Evolutionary conservation across 2,888 invertebrate genomes (phyloP).

Genomic region (Galeopsomyia nigrocyanea): DNA sequence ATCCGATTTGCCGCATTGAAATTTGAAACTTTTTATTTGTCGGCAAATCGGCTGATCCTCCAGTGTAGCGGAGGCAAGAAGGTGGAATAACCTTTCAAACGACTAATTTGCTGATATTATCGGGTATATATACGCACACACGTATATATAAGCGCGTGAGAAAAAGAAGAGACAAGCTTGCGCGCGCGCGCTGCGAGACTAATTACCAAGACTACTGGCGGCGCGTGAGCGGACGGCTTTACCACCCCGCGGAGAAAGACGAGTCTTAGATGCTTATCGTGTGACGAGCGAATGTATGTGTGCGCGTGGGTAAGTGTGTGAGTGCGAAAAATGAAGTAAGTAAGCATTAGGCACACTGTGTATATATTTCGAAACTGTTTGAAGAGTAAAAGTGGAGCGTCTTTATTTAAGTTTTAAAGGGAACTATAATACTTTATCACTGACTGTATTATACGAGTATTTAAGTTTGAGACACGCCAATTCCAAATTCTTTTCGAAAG

Average conservation of each 20-base stretch:
- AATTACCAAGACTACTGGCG: constrained; percentile 2
- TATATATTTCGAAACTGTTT: no score
- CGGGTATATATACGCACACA: background rate
- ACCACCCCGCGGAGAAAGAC: background rate
- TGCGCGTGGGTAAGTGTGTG: background rate
- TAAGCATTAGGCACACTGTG: background rate
- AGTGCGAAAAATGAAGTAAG: background rate
- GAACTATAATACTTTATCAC: no score
- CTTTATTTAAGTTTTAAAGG: no score
- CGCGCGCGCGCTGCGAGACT: background rate
- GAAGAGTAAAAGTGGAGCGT: no score
- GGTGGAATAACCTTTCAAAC: background rate
- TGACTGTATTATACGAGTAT: no score
- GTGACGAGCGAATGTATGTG: background rate
- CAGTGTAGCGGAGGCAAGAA: no score
- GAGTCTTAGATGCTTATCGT: constrained; percentile 28
- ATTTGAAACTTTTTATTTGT: no score
- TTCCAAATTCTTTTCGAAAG: no score
- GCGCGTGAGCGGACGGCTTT: background rate
- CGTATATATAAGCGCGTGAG: background rate
- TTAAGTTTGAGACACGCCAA: no score
- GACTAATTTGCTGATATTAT: constrained; percentile 43
- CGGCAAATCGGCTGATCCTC: no score
- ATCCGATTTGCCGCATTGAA: no score
- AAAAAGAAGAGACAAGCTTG: constrained; percentile 16